Evolutionary conservation across 1,140 invertebrate species (phyloP), one percentile per base, ranked within the genome.

Genomic region (Eciton burchellii): DNA sequence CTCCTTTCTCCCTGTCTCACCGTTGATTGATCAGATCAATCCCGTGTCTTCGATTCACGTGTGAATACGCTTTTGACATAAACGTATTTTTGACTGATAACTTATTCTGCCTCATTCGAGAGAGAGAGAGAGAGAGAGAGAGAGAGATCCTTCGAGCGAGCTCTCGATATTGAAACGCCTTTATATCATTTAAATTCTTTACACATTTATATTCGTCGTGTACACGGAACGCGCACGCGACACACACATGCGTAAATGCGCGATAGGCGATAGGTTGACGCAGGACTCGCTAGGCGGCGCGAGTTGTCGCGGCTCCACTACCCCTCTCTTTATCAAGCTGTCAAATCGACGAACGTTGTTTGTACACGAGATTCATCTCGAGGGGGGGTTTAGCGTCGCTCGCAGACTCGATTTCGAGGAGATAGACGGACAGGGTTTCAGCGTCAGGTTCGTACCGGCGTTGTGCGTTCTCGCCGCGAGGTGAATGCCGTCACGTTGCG

Each of bases 351-450:
- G 72, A 90, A 89, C 81, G 84, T 90, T 91, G 90, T 90, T 91
- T 91, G 87, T 91, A 90, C 90, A 91, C 89, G 90, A 90, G 86
- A 90, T 89, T 86, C 71, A 88, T 90, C 88, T 90, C 89, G 84
- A 71, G 19, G 29, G 19, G 54, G n/a, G 54, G 85, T 84, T 81
- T 56, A 35, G 62, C 54, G 29, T 83, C 45, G 70, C 56, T 54
- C 43, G 47, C 54, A 47, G 79, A 24, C 47, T 77, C 47, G 49
- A 68, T 77, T 68, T 35, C 35, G 35, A 35, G 70, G 57, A 68
- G 35, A 54, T 24, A 74, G 56, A 26, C n/a, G n/a, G n/a, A n/a
- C 72, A 29, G 56, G 43, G 35, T 35, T 52, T 74, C 54, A 59
- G 63, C 41, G 16, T 62, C 81, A 90, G 88, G 86, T 89, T 85